Base-by-base conservation (phyloP, 2,888 invertebrate genomes). In the Teinopalpus imperialis region DNA sequence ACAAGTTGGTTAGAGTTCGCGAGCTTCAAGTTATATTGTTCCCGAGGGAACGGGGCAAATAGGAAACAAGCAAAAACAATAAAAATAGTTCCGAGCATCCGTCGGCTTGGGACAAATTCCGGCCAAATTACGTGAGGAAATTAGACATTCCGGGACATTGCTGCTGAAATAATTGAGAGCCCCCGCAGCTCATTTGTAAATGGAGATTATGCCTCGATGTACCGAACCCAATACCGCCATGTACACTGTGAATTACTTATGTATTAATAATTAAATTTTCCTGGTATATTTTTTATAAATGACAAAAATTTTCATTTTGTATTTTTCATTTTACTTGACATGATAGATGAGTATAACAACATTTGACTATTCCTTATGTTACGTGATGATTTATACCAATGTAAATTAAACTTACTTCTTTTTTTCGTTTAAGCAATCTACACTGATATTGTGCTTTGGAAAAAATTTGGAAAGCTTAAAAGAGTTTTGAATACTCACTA, bases 111-210 rank as follows among this genome's bases (percentile, higher is more conserved):
- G 81, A 81, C 78, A 66, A 75, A 87, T 86, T 83, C 83, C 83
- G 66, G 64, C 71, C 75, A 76, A 85, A 87, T 87, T 83, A 87
- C 87, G 88, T 87, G 87, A 83, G 81, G 81, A 86, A 86, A 86
- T 87, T 83, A 86, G 78, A 83, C 83, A 86, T 87, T 87, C 87
- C 85, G 63, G 81, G 71, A 77, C 80, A 83, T 79, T 75, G 76
- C 71, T 65, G 67, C 69, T 66, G 73, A 73, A 80, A 77, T 86
- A 82, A 82, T 82, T 81, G 80, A 74, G 74, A 68, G 69, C 69
- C 73, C 65, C 72, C 62, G 48, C 59, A 49, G 53, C 49, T 52
- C 51, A 53, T 54, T 55, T 49, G 53, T 48, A 67, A 70, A 73
- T 61, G 66, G 60, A 64, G 66, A 69, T 71, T 67, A 69, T 60